Evolutionary conservation across 2,797 vertebrate genomes (phyloP).

Genomic region (Myotis myotis): DNA sequence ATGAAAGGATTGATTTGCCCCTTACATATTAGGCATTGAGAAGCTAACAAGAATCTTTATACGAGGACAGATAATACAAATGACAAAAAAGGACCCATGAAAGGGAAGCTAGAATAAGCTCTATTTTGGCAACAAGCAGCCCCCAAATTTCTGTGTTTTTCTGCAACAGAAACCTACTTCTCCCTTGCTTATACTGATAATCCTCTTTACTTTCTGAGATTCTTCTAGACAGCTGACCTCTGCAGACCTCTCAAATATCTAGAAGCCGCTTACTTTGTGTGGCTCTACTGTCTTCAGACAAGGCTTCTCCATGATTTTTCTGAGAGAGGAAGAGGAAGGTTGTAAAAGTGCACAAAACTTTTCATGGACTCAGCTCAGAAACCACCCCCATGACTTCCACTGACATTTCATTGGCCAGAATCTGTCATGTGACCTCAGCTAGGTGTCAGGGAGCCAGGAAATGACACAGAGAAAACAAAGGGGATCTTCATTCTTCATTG

Average conservation of each 20-base stretch:
- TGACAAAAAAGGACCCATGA: background rate
- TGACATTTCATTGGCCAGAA: background rate
- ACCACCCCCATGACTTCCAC: background rate
- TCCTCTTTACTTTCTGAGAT: background rate
- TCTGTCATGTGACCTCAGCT: accelerated
- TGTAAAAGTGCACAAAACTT: background rate
- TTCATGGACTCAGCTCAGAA: background rate
- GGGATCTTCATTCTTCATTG: background rate
- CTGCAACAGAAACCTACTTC: background rate
- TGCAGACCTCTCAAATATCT: background rate
- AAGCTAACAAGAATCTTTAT: background rate
- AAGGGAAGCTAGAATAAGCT: background rate
- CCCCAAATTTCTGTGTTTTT: background rate
- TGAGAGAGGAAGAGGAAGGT: background rate
- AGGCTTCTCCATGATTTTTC: background rate
- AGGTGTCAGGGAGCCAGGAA: background rate
- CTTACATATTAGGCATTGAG: background rate
- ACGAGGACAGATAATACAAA: background rate
- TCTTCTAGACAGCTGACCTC: background rate
- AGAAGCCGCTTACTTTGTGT: background rate
- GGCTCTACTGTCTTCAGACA: background rate
- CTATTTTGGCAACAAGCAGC: background rate
- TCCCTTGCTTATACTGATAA: background rate
- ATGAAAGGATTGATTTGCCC: background rate
- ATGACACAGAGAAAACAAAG: background rate